These are phyloP conservation scores for Diaperis boleti DNA, from an alignment of 2,888 invertebrate species.

Conservation along the genomic window DNA sequence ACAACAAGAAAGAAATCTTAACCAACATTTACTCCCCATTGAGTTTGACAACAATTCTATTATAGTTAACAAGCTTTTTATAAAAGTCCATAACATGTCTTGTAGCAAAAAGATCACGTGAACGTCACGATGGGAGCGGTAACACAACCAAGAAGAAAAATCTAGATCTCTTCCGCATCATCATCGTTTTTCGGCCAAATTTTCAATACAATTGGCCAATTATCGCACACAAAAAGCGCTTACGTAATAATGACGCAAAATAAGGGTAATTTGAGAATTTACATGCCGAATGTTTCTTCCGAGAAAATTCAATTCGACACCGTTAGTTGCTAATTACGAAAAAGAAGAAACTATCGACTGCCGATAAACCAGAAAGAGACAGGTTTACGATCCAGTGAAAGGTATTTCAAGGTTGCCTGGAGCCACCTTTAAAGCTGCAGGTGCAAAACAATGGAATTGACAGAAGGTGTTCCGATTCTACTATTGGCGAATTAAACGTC, in stretches of 20 bases:
- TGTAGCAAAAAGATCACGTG: conserved; percentile 31
- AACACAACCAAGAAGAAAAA: conserved; percentile 17
- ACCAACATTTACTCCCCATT: conserved; percentile 51
- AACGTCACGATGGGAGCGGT: conserved; percentile 24
- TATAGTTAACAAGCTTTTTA: conserved; percentile 45
- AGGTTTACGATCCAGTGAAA: conserved; percentile 45
- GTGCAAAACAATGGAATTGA: conserved; percentile 52
- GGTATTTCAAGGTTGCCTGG: conserved; percentile 53
- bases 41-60: conserved; percentile 52
- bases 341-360: conserved; percentile 36
- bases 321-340: conserved; percentile 53
- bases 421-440: conserved; percentile 53
- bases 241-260: conserved; percentile 17
- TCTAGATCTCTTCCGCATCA: conserved; percentile 13
- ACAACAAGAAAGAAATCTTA: conserved; percentile 37
- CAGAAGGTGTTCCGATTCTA: conserved; percentile 41
- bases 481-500: conserved; percentile 4
- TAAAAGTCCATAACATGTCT: conserved; percentile 36
- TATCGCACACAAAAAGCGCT: conserved; percentile 11
- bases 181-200: not conserved
- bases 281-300: conserved; percentile 45
- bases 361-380: conserved; percentile 30
- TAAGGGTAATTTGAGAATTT: conserved; percentile 28
- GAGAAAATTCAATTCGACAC: conserved; percentile 54
- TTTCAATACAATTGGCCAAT: not conserved